Evolutionary conservation across 2,113 vertebrate species (phyloP).

Genomic region (Notiomystis cincta): DNA sequence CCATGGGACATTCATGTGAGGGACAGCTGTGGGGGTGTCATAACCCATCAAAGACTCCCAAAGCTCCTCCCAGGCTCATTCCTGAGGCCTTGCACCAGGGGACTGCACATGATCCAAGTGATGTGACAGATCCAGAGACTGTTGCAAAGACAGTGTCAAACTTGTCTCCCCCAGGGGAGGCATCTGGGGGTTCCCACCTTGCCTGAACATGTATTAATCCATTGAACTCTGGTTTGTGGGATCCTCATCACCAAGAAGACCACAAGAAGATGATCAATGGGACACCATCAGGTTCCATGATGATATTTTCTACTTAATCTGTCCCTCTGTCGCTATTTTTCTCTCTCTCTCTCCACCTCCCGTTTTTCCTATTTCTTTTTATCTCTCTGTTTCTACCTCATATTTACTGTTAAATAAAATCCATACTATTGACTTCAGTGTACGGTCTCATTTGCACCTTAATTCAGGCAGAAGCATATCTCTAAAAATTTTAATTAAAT

Average conservation of each 20-base stretch:
- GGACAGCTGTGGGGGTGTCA: not conserved
- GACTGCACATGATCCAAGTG: not conserved
- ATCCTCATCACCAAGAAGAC: not conserved
- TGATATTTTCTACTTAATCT: not conserved
- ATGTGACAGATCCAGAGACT: not conserved
- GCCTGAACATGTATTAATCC: not conserved
- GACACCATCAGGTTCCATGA: not conserved
- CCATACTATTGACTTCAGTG: not conserved
- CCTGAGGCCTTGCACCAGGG: not conserved
- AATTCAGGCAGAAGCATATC: not conserved
- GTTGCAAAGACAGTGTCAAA: not conserved
- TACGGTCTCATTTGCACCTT: not conserved
- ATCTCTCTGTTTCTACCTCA: not conserved
- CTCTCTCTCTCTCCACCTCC: too few relatives aligned
- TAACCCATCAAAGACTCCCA: not conserved
- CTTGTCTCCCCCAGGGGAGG: too few relatives aligned
- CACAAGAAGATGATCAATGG: not conserved
- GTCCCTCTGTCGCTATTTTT: not conserved
- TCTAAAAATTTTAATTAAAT: not conserved
- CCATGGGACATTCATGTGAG: too few relatives aligned
- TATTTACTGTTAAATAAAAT: not conserved
- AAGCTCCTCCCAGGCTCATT: not conserved
- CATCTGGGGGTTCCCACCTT: not conserved
- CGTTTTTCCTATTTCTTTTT: not conserved
- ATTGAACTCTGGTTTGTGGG: not conserved